These are phyloP conservation scores for Rhynchonycteris naso DNA, from an alignment of 2,797 vertebrate genomes.

Conservation along the genomic window DNA sequence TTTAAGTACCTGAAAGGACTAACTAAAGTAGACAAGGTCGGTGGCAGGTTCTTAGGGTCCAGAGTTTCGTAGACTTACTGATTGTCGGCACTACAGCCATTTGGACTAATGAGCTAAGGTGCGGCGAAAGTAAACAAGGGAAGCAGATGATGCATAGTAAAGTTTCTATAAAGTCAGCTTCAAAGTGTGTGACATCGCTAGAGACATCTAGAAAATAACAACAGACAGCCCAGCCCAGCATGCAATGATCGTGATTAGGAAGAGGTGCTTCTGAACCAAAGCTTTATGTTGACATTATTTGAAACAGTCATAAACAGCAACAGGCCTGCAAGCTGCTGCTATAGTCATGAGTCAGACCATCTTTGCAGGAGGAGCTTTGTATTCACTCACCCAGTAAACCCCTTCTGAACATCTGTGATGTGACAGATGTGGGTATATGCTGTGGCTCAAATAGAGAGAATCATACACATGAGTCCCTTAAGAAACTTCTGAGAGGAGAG, in stretches of 20 bases:
- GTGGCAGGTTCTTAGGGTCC: neutral
- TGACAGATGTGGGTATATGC: neutral
- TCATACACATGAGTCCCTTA: neutral
- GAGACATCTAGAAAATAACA: constrained; percentile 42
- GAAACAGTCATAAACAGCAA: constrained; percentile 23
- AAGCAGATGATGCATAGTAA: constrained; percentile 45
- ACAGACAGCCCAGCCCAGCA: neutral
- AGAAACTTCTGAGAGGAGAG: neutral
- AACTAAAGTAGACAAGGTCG: neutral
- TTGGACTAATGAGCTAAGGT: constrained; percentile 36
- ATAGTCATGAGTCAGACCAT: neutral
- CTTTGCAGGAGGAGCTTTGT: constrained; percentile 14
- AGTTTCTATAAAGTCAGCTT: constrained; percentile 58
- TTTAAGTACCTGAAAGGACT: neutral
- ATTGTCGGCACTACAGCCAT: neutral
- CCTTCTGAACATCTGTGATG: neutral
- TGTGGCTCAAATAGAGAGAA: neutral
- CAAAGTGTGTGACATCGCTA: constrained; percentile 51
- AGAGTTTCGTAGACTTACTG: constrained; percentile 27
- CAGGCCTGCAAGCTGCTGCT: neutral
- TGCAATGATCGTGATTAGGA: neutral
- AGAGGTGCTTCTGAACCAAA: constrained; percentile 46
- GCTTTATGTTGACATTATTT: constrained; percentile 23
- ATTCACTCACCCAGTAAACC: neutral
- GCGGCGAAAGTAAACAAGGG: constrained; percentile 52